A percentile compares a stretch with the other conserved stretches of the same genome.
Conservation (phyloP, 2,113 vertebrate genomes). For the rat (Rattus norvegicus) region DNA sequence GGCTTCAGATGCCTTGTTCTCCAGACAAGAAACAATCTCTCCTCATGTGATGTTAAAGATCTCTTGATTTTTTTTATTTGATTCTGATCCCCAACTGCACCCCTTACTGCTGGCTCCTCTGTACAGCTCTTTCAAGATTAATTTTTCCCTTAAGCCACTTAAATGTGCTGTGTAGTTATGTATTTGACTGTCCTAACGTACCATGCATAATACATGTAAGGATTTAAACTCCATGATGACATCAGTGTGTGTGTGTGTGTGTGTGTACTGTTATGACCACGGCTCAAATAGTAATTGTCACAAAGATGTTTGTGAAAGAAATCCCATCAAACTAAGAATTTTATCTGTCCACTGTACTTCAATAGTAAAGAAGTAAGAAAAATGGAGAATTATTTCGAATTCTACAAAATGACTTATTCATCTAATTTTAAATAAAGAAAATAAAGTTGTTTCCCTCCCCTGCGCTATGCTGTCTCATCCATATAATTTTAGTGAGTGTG, state of each 20-base stretch:
- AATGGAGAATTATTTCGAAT: not conserved
- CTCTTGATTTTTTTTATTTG: not conserved
- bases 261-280: not conserved
- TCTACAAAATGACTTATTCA: not conserved
- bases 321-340: not conserved
- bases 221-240: not conserved
- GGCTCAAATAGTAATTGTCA: not conserved
- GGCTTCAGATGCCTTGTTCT: not conserved
- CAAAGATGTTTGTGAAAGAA: not conserved
- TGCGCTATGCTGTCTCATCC: not conserved
- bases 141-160: not conserved
- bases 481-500: not conserved
- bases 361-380: not conserved
- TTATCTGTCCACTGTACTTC: not conserved
- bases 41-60: not conserved
- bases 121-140: not conserved
- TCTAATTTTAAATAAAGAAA: conserved; percentile 22
- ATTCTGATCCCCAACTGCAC: not conserved
- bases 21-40: not conserved
- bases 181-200: not conserved
- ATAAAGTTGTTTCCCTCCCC: not conserved
- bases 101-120: not conserved
- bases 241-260: not conserved
- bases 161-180: not conserved
- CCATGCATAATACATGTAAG: not conserved